A percentile compares a stretch with the other conserved stretches of the same genome.
These are phyloP conservation scores for Zaprionus vittiger DNA, from an alignment of 1,140 invertebrate genomes.

Conservation along the genomic window DNA sequence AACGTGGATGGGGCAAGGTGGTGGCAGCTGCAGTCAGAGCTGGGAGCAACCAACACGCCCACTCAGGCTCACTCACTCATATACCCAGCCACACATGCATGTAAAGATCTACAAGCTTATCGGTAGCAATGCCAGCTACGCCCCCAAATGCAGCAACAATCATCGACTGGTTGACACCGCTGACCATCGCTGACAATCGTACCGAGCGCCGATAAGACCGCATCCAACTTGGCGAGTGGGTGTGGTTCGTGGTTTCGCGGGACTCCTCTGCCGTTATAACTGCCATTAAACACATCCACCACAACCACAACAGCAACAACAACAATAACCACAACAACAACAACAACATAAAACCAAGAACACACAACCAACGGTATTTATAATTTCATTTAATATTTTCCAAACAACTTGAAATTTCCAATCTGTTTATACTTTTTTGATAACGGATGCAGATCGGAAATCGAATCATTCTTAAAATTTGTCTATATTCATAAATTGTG, in stretches of 20 bases:
- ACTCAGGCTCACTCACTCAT: background rate
- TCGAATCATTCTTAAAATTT: background rate
- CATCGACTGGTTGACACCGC: constrained; percentile 8
- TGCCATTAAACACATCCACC: constrained; percentile 36
- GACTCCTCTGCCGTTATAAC: constrained; percentile 6
- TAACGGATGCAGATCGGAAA: background rate
- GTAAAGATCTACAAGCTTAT: constrained; percentile 14
- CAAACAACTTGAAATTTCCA: background rate
- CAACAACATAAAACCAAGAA: constrained; percentile 65
- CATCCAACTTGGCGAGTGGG: background rate
- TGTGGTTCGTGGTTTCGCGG: background rate
- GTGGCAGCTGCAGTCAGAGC: constrained; percentile 7
- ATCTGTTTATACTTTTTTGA: background rate
- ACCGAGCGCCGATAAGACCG: background rate
- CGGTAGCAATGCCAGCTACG: constrained; percentile 12
- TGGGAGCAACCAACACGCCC: background rate
- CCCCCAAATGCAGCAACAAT: constrained; percentile 18
- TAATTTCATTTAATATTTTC: constrained; percentile 58
- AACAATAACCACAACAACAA: constrained; percentile 57
- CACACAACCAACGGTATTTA: constrained; percentile 80
- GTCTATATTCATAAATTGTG: too few species aligned
- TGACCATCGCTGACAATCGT: constrained; percentile 8
- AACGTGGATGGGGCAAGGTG: background rate
- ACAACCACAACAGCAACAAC: constrained; percentile 44
- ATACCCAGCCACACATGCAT: constrained; percentile 1